These are phyloP conservation scores for Leptura quadrifasciata DNA, from an alignment of 2,888 invertebrate species.

Conservation along the genomic window DNA sequence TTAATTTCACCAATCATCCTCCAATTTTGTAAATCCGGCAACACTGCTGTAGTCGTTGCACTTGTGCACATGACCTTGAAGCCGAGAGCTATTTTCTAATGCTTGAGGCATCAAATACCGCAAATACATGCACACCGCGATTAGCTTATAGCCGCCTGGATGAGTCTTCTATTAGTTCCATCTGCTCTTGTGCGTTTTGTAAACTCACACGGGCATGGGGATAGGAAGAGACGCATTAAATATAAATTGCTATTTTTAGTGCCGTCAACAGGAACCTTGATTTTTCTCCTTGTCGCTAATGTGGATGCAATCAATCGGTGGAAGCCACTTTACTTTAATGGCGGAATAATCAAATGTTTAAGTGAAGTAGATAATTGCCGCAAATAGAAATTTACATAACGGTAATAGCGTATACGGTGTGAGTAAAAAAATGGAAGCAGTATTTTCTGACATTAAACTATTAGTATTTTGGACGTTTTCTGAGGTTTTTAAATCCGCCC, in stretches of 20 bases:
- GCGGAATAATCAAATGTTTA: too few relatives aligned
- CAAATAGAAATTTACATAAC: too few relatives aligned
- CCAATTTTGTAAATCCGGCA: not conserved
- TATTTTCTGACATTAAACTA: too few relatives aligned
- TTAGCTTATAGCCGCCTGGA: not conserved
- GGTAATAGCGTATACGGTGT: too few relatives aligned
- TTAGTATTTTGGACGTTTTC: too few relatives aligned
- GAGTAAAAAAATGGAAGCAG: too few relatives aligned
- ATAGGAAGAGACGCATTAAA: not conserved
- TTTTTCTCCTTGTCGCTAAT: not conserved
- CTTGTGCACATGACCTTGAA: not conserved
- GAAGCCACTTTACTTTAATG: not conserved
- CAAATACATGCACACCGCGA: not conserved
- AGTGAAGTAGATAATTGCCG: too few relatives aligned
- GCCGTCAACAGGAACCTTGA: not conserved
- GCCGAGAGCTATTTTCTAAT: not conserved
- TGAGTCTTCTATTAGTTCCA: not conserved
- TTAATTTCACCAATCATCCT: too few relatives aligned
- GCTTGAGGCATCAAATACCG: not conserved
- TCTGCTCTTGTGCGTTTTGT: not conserved
- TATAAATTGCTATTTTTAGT: not conserved
- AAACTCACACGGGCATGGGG: not conserved
- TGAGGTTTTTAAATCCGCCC: too few relatives aligned
- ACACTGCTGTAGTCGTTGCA: not conserved
- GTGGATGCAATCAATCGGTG: not conserved